Percentiles rank a stretch among this genome's conserved stretches.
These are phyloP conservation scores for Dasysyrphus tricinctus DNA, from an alignment of 2,888 invertebrate genomes.

Conservation along the genomic window DNA sequence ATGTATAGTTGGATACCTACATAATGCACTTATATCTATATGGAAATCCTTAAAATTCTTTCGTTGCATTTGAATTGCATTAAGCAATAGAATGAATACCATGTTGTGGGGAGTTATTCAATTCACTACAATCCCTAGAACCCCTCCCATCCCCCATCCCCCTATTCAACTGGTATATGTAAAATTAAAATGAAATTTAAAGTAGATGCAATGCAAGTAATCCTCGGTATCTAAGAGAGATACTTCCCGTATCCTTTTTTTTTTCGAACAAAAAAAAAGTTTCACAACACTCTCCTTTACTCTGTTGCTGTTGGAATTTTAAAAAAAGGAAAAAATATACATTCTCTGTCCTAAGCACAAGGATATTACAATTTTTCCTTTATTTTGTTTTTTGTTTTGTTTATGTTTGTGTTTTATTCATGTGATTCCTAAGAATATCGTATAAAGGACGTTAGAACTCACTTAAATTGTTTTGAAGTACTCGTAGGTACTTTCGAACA, in stretches of 20 bases:
- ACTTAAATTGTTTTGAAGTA: slow-evolving; percentile 65
- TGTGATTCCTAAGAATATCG: slow-evolving; percentile 13
- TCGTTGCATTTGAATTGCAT: slow-evolving; percentile 61
- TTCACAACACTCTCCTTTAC: slow-evolving; percentile 1
- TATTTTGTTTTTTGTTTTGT: neutral
- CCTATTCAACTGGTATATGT: slow-evolving; percentile 2
- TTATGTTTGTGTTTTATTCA: slow-evolving; percentile 22
- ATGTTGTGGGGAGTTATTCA: slow-evolving; percentile 23
- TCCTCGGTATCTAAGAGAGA: slow-evolving; percentile 47
- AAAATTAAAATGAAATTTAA: slow-evolving; percentile 44
- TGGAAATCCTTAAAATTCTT: slow-evolving; percentile 50
- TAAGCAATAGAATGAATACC: slow-evolving; percentile 27
- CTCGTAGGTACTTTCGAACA: slow-evolving; percentile 58
- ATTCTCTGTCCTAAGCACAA: slow-evolving; percentile 28
- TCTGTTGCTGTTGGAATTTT: slow-evolving; percentile 39
- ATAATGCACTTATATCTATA: neutral
- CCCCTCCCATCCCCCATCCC: neutral
- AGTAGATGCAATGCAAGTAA: slow-evolving; percentile 46
- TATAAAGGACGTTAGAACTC: slow-evolving; percentile 35
- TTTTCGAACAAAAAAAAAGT: slow-evolving; percentile 28
- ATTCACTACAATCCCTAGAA: too few relatives aligned
- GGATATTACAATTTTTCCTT: slow-evolving; percentile 22
- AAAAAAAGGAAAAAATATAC: neutral
- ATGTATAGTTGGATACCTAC: neutral
- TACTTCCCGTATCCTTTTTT: slow-evolving; percentile 61